A percentile compares a stretch with the other conserved stretches of the same genome.
Conservation (phyloP, 1,140 invertebrate species). For the Heliconius hermathena region DNA sequence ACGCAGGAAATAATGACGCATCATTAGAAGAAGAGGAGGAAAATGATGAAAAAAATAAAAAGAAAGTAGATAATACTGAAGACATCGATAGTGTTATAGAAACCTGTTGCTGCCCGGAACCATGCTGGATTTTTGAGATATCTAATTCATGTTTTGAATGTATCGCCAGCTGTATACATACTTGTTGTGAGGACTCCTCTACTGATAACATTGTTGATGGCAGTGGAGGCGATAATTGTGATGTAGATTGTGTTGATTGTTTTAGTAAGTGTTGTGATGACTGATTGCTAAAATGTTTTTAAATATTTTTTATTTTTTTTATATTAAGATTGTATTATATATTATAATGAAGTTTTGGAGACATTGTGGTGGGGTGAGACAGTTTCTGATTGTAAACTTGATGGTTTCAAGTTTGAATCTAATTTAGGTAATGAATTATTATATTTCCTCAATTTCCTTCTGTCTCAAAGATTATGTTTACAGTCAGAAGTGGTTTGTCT, state of each 20-base stretch:
- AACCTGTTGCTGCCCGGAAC: not conserved
- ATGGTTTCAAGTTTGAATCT: no score
- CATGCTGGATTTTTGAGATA: not conserved
- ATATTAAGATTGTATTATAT: not conserved
- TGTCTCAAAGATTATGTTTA: no score
- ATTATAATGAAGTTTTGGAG: no score
- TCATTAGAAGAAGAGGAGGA: not conserved
- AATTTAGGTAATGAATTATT: no score
- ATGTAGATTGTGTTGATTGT: not conserved
- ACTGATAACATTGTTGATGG: not conserved
- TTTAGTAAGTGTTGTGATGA: not conserved
- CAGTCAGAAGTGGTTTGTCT: no score
- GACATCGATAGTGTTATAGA: not conserved
- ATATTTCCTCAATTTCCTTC: no score
- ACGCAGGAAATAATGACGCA: not conserved
- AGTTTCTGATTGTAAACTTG: no score
- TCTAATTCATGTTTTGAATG: conserved; percentile 5
- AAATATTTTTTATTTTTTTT: not conserved
- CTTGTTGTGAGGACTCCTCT: not conserved
- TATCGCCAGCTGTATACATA: not conserved
- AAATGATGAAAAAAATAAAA: not conserved
- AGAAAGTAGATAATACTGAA: not conserved
- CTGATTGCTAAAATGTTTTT: not conserved
- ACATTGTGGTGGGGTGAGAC: no score
- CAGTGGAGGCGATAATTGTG: not conserved